Percentiles rank a stretch among this genome's conserved stretches.
Evolutionary conservation across 2,888 invertebrate genomes (phyloP).

Genomic region (Anticlea derivata): DNA sequence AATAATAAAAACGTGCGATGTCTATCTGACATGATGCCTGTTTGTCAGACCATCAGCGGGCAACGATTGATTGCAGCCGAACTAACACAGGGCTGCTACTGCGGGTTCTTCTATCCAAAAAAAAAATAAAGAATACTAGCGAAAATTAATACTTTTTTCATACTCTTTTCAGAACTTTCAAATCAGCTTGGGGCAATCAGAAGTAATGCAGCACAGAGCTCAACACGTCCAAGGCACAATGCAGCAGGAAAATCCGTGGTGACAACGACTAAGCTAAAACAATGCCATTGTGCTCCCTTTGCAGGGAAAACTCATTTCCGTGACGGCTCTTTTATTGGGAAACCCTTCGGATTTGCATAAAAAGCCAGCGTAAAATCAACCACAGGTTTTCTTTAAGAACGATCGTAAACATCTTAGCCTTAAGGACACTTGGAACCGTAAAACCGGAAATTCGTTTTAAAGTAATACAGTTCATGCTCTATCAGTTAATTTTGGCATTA

Average conservation of each 20-base stretch:
- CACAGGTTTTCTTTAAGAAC: too few relatives aligned
- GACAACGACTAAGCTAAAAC: slow-evolving; percentile 1
- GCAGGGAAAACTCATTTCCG: slow-evolving; percentile 1
- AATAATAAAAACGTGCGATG: slow-evolving; percentile 11
- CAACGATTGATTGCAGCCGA: slow-evolving; percentile 29
- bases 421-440: too few relatives aligned
- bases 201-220: not conserved
- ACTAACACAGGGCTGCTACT: slow-evolving; percentile 21
- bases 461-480: too few relatives aligned
- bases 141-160: too few relatives aligned
- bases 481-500: too few relatives aligned
- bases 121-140: not conserved
- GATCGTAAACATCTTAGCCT: too few relatives aligned
- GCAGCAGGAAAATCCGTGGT: not conserved
- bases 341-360: not conserved
- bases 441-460: too few relatives aligned
- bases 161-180: too few relatives aligned
- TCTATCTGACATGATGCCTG: slow-evolving; percentile 29
- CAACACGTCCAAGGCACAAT: not conserved
- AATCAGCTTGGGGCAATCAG: too few relatives aligned
- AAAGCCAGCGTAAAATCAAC: not conserved
- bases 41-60: slow-evolving; percentile 26
- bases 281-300: slow-evolving; percentile 2
- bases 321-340: slow-evolving; percentile 3
- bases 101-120: too few relatives aligned